These are phyloP conservation scores for Eupithecia tripunctaria DNA, from an alignment of 2,888 invertebrate genomes.

Conservation along the genomic window DNA sequence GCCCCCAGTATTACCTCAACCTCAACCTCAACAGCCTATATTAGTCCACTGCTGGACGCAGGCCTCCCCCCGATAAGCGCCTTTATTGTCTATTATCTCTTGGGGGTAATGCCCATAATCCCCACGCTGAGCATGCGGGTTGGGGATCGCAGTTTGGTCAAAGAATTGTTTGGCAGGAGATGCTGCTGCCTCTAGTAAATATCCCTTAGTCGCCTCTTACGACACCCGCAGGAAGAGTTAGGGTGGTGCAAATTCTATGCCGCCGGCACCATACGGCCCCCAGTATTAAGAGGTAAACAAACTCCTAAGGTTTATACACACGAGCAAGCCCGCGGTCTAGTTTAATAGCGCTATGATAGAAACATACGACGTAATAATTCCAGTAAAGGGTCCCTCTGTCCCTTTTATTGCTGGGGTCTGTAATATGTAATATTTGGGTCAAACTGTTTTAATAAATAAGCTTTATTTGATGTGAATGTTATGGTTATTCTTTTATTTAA, in stretches of 20 bases:
- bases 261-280: not conserved
- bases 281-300: not conserved
- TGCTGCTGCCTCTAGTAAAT: too few species aligned
- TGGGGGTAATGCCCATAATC: too few species aligned
- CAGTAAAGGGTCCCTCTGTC: conserved; percentile 29
- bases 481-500: conserved; percentile 18
- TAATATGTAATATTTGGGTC: conserved; percentile 36
- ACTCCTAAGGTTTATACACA: conserved; percentile 17
- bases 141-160: too few species aligned
- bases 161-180: too few species aligned
- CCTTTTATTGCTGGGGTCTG: conserved; percentile 29
- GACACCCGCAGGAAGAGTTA: too few species aligned
- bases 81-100: too few species aligned
- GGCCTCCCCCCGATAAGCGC: too few species aligned
- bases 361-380: conserved; percentile 34
- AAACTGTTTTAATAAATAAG: conserved; percentile 36
- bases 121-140: too few species aligned
- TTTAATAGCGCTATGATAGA: conserved; percentile 32
- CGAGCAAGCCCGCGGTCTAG: conserved; percentile 20
- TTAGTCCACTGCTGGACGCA: too few species aligned
- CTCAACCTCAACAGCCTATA: too few species aligned
- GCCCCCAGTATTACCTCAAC: not conserved
- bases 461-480: conserved; percentile 35
- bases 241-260: too few species aligned
- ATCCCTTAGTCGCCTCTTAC: too few species aligned